A percentile compares a stretch with the other conserved stretches of the same genome.
Evolutionary conservation across 2,113 vertebrate species (phyloP).

Genomic region (Nansenia antarctica): DNA sequence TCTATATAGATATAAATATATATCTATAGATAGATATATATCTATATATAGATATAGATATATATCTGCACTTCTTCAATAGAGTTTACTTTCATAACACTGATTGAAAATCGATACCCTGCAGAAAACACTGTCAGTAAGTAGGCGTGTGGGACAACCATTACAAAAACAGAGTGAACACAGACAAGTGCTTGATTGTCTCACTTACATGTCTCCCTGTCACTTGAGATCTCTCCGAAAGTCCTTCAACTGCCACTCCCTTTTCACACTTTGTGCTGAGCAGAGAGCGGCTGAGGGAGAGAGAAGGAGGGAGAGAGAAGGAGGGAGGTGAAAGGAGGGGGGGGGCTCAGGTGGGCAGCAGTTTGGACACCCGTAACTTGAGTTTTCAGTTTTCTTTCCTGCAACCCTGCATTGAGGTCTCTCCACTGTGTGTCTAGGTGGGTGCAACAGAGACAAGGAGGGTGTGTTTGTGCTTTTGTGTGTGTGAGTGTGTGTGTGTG

Average conservation of each 20-base stretch:
- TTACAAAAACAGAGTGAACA: constrained; percentile 76
- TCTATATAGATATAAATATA: too few relatives aligned
- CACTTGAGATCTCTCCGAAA: constrained; percentile 52
- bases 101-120: constrained; percentile 75
- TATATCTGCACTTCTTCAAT: constrained; percentile 66
- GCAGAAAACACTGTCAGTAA: constrained; percentile 72
- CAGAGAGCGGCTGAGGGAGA: constrained; percentile 15
- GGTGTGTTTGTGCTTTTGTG: constrained; percentile 59
- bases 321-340: constrained; percentile 10
- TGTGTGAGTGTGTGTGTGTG: constrained; percentile 39
- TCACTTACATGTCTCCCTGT: constrained; percentile 70
- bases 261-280: constrained; percentile 29
- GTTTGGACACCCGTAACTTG: constrained; percentile 59
- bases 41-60: constrained; percentile 28
- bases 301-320: constrained; percentile 6
- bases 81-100: constrained; percentile 71
- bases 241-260: constrained; percentile 48
- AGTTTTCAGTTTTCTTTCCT: constrained; percentile 61
- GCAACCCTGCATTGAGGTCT: constrained; percentile 71
- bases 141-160: constrained; percentile 64
- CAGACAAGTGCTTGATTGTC: constrained; percentile 78
- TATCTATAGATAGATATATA: constrained; percentile 41
- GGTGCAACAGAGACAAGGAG: constrained; percentile 69
- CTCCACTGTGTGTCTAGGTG: constrained; percentile 61
- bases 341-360: constrained; percentile 40